Base-by-base conservation (phyloP, 1,140 invertebrate species). In the Neodiprion pinetum region DNA sequence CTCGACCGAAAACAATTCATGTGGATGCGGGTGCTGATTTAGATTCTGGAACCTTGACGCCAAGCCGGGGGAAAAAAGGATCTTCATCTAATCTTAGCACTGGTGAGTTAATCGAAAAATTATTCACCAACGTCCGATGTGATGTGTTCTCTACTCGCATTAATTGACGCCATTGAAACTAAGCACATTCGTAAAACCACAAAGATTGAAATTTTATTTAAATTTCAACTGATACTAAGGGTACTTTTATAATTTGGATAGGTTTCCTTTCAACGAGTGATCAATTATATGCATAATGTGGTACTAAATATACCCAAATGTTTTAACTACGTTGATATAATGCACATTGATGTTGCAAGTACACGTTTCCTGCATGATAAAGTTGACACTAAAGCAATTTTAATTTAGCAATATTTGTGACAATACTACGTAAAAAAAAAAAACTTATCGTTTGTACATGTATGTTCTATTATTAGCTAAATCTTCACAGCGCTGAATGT, bases 1-100 rank as follows among this genome's bases (percentile, higher is more conserved):
- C 94, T 70, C 88, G 95, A 49, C 95, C 95, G 53, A 96, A 96
- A 88, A 96, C 95, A 14, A 96, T 97, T 76, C 95, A 96, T 81
- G 95, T 96, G 70, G 95, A 96, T 85, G 92, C 92, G 80, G 93
- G 93, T 74, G 88, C 93, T n/a, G 92, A 94, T 78, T 90, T 94
- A 78, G 92, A 93, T 74, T 94, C 94, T 77, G 94, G 94, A 77
- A 92, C 92, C 80, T 90, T 94, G 77, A 91, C 94, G 75, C 91
- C 92, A 77, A 92, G 92, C 89, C 89, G 92, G 75, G 93, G 93
- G 67, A 95, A 95, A 83, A 95, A 95, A 82, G 94, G 95, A 74
- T 96, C 95, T 75, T 93, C 91, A 78, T 93, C 94, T 73, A 95
- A 95, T 89, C 90, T 96, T 76, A 88, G 90, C 80, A 93, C 93